A percentile compares a stretch with the other conserved stretches of the same genome.
Evolutionary conservation across 2,113 vertebrate genomes (phyloP).

Genomic region (Amphilophus citrinellus): DNA sequence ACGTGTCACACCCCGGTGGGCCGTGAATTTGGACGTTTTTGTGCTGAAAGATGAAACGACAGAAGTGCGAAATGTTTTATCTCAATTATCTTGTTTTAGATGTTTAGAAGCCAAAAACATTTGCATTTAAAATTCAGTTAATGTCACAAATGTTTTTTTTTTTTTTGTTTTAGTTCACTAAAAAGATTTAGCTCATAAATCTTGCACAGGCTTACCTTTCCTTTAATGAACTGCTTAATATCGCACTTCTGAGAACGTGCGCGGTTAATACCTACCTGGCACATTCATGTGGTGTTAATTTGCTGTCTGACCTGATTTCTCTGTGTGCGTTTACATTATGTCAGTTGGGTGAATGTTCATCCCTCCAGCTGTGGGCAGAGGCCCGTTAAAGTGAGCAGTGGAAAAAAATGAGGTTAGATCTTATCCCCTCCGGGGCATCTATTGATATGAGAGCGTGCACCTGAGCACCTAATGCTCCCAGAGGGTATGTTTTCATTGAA

Average conservation of each 20-base stretch:
- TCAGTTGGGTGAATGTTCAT: constrained; percentile 59
- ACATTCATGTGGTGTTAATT: constrained; percentile 22
- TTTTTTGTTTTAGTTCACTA: constrained; percentile 11
- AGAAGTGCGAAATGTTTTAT: too few relatives aligned
- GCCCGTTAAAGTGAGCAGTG: constrained; percentile 17
- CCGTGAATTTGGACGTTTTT: too few relatives aligned
- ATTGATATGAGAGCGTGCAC: constrained; percentile 69
- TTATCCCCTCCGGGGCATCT: constrained; percentile 66
- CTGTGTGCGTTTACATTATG: constrained; percentile 27
- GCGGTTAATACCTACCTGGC: constrained; percentile 9
- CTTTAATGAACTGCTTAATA: not conserved
- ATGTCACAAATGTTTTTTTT: not conserved
- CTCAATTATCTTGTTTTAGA: too few relatives aligned
- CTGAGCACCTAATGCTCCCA: constrained; percentile 69
- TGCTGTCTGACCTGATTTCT: constrained; percentile 64
- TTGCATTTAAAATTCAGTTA: not conserved
- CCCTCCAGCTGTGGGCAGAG: constrained; percentile 9
- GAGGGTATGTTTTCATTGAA: constrained; percentile 65
- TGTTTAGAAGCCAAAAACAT: too few relatives aligned
- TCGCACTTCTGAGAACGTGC: constrained; percentile 19
- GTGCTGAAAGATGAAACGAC: too few relatives aligned
- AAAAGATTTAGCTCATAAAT: constrained; percentile 8
- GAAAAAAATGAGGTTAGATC: constrained; percentile 76
- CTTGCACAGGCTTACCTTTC: constrained; percentile 28
- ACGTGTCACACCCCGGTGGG: too few relatives aligned